Evolutionary conservation across 2,888 invertebrate genomes (phyloP), one percentile per base, ranked within the genome.

Genomic region (Chaitophorus viminalis): DNA sequence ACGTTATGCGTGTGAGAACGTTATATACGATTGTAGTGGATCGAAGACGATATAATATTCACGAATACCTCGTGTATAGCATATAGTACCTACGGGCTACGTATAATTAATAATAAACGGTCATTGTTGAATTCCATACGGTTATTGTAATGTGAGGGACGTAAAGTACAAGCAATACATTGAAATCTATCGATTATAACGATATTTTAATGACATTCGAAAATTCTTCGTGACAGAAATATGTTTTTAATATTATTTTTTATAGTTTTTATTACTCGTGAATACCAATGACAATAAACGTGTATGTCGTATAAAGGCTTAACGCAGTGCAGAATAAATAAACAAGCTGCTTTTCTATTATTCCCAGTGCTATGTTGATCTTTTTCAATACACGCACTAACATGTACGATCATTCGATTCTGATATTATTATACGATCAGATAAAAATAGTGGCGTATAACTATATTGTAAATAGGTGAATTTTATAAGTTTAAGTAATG

Each of bases 111-210:
- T 46, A 25, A 60, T 54, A 60, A 25, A 60, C 25, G 60, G 18
- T 25, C 60, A 25, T 3, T 25, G 60, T 5, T 60, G 60, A 25
- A 60, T 6, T 5, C 60, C 21, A 18, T 25, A 25, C 4, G 60
- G 60, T 18, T 60, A 60, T 60, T 60, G 25, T 60, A 25, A 60
- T 60, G 60, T 60, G 21, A 18, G 60, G 25, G 60, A 60, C 72
- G 31, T 33, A 46, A 36, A 39, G 74, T 74, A 74, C 74, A 25
- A 74, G 74, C 25, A 25, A 74, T 39, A 74, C 36, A 74, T 74
- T 4, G 36, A 11, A 74, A 74, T 74, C 74, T 36, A 25, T 39
- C 39, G 39, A 74, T 74, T 46, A 46, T 46, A n/a, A 74, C 39
- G 39, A 74, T 72, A 31, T 72, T 72, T 36, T 72, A 21, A 21